Conservation (phyloP, 2,888 invertebrate genomes). For the Catonia carolina region DNA sequence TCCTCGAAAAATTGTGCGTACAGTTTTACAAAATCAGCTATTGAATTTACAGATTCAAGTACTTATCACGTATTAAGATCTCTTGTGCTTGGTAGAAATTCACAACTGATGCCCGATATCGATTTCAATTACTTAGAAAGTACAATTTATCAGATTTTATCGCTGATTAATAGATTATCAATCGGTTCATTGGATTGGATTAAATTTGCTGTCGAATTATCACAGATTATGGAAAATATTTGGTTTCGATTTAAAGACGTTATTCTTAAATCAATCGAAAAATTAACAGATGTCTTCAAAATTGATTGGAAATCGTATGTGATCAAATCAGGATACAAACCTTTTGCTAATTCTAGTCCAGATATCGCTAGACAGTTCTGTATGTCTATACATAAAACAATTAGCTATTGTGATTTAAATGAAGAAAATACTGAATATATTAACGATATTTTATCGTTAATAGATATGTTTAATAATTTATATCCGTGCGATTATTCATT, state of each 20-base stretch:
- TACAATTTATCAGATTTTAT: neutral
- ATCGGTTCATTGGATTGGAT: slow-evolving; percentile 11
- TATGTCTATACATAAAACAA: slow-evolving; percentile 13
- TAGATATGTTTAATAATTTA: slow-evolving; percentile 11
- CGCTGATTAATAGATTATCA: neutral
- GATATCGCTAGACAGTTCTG: slow-evolving; percentile 20
- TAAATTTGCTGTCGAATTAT: slow-evolving; percentile 9
- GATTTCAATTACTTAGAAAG: slow-evolving; percentile 17
- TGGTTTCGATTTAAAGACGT: slow-evolving; percentile 18
- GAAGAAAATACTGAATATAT: slow-evolving; percentile 4
- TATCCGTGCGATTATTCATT: slow-evolving; percentile 8
- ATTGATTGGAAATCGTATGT: slow-evolving; percentile 7
- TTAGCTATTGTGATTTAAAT: slow-evolving; percentile 7
- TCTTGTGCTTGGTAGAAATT: slow-evolving; percentile 10
- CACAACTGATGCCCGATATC: slow-evolving; percentile 18
- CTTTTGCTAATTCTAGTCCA: slow-evolving; percentile 10
- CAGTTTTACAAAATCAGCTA: slow-evolving; percentile 14
- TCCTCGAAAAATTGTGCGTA: slow-evolving; percentile 16
- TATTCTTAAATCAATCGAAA: slow-evolving; percentile 16
- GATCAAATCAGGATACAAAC: neutral
- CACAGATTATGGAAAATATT: slow-evolving; percentile 12
- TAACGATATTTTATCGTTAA: slow-evolving; percentile 4
- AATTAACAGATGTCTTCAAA: slow-evolving; percentile 15
- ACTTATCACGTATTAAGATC: slow-evolving; percentile 16
- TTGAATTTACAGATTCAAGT: slow-evolving; percentile 16